Evolutionary conservation across 2,888 invertebrate genomes (phyloP), one percentile per base, ranked within the genome.

Genomic region (Mythimna vitellina): DNA sequence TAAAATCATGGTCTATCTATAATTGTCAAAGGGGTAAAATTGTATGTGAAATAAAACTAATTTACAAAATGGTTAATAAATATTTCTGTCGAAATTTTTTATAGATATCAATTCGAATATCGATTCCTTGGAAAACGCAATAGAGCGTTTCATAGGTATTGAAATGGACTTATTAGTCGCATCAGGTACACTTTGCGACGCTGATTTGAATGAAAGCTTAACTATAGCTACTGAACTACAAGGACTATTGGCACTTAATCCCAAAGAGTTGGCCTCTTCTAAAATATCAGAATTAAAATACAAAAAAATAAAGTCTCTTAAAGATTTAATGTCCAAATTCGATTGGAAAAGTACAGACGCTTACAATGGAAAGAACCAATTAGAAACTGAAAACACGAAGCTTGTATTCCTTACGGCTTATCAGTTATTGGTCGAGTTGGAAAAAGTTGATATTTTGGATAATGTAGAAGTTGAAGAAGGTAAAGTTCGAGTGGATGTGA

Each of bases 31-130:
- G 38, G 3, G 22, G 29, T n/a, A 12, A 56, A 32, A 10, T 17
- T 56, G 8, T 29, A 14, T 29, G 4, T 42, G 8, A 9, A 20
- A 4, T 7, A 38, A 32, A n/a, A 32, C 5, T 49, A 7, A 32
- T 7, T 46, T 29, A 29, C 51, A 57, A 76, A 51, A 58, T 54
- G 22, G 7, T 53, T 62, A 75, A 51, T 61, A 12, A 54, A 56
- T 49, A 49, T 60, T 65, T 69, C 8, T 60, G 9, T 57, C 79
- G 25, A 67, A 62, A 61, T 80, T 75, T 76, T 88, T 92, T 93
- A 60, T 93, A 93, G 92, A 92, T 91, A 63, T 92, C 58, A 93
- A 92, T 91, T 90, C 89, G 3, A 92, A 92, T 88, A 85, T 91
- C 42, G 88, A 88, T 87, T 88, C 89, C 1, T 81, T 92, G 87